Conservation (phyloP, 2,113 vertebrate genomes). For the Equus przewalskii region DNA sequence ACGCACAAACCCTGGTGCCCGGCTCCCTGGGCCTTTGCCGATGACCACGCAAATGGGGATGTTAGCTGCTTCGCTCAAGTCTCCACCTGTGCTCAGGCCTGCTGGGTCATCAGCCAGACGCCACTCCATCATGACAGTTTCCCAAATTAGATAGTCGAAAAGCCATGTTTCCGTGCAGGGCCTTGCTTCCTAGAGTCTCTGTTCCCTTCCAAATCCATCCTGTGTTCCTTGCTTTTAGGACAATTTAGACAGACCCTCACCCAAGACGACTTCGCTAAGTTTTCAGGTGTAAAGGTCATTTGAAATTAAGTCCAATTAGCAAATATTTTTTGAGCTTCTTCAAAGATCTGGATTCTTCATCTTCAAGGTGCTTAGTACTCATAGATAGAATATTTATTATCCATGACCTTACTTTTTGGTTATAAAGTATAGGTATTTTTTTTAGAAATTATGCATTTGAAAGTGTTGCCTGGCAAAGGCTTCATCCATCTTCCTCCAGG, state of each 20-base stretch:
- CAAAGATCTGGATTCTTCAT: slow-evolving; percentile 36
- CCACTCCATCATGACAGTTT: background rate
- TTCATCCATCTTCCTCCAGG: background rate
- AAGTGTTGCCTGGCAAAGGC: background rate
- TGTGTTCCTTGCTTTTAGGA: background rate
- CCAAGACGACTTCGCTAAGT: background rate
- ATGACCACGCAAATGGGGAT: background rate
- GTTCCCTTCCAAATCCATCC: background rate
- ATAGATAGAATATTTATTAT: background rate
- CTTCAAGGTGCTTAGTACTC: background rate
- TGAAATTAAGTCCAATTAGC: slow-evolving; percentile 1
- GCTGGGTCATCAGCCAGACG: background rate
- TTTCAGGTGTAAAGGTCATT: slow-evolving; percentile 27
- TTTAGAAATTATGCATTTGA: slow-evolving; percentile 5
- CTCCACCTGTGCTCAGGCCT: background rate
- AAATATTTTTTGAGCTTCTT: slow-evolving; percentile 33
- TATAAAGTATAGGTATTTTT: background rate
- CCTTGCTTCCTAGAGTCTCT: background rate
- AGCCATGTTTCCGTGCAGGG: background rate
- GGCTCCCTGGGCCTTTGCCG: background rate
- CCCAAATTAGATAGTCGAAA: background rate
- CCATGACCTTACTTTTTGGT: background rate
- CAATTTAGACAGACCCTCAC: background rate
- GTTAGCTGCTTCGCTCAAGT: background rate
- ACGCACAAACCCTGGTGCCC: background rate